These are phyloP conservation scores for Andrena dorsata DNA, from an alignment of 2,888 invertebrate species.

Conservation along the genomic window DNA sequence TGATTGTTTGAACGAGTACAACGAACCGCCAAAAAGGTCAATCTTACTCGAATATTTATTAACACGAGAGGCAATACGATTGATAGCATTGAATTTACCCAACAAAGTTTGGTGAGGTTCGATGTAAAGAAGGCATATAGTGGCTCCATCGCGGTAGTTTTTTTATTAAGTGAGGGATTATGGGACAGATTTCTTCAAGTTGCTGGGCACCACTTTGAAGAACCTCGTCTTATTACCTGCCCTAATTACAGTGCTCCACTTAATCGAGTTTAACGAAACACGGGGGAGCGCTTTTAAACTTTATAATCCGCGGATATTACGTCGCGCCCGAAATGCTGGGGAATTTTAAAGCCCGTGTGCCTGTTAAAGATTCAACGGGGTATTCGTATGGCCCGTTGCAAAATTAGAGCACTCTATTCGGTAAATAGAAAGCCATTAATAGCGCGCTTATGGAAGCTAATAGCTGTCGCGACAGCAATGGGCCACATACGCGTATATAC, in stretches of 20 bases:
- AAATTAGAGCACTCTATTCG: neutral
- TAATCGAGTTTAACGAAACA: constrained; percentile 16
- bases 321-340: neutral
- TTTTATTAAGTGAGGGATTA: neutral
- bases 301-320: neutral
- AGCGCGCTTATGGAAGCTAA: constrained; percentile 14
- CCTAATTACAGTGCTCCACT: neutral
- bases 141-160: neutral
- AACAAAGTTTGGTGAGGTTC: too few species aligned
- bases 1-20: too few species aligned
- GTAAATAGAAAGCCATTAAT: constrained; percentile 5
- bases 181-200: neutral
- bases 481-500: neutral
- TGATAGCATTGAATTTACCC: too few species aligned
- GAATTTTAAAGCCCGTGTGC: neutral
- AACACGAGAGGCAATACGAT: too few species aligned
- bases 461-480: neutral
- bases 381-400: neutral
- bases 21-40: too few species aligned
- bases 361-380: constrained; percentile 5
- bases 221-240: neutral
- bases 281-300: neutral
- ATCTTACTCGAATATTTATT: too few species aligned
- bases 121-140: neutral
- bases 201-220: neutral